Evolutionary conservation across 2,113 vertebrate species (phyloP), one percentile per base, ranked within the genome.

Genomic region (Istiophorus platypterus): DNA sequence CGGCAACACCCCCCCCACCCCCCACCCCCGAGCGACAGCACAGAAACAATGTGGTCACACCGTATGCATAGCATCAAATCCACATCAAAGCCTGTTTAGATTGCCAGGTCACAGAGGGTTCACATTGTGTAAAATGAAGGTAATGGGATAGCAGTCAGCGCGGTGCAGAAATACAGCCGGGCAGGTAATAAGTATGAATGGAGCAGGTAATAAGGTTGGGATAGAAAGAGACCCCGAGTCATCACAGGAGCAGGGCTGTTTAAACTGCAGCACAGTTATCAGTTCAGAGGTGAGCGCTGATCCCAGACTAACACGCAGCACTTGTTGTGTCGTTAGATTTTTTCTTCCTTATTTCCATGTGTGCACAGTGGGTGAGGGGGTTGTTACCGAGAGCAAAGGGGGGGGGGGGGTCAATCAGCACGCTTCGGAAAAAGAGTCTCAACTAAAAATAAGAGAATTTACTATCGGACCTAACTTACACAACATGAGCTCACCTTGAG

Each of bases 41-140:
- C 78, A 77, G 81, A 91, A 93, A 92, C 92, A 92, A 88, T 79
- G 85, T 82, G 92, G 88, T 75, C 88, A 64, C 85, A 66, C 26
- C 84, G 61, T 82, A 86, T 76, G 89, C 89, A 78, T 39, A 37
- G 87, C 87, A 84, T 91, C 89, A 89, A 90, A 92, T 91, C 88
- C 87, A 89, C 92, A 93, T 93, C 92, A 89, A 87, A 92, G 89
- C 81, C 78, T 86, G 91, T 91, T 94, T 91, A 89, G 87, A 92
- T 90, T 92, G 86, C 81, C 78, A 12, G 93, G 93, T 94, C 92
- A 90, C 78, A 24, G 82, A 24, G 7, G 91, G 93, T 88, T 90
- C 89, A 88, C 81, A 9, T 62, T 73, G 86, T 80, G 87, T 87
- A 88, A 91, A 93, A 90, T 69, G 90, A 85, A 87, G 90, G 93